phyloP scores from a whole-genome alignment of 2,888 invertebrate genomes.

The Ptychoptera albimana region DNA sequence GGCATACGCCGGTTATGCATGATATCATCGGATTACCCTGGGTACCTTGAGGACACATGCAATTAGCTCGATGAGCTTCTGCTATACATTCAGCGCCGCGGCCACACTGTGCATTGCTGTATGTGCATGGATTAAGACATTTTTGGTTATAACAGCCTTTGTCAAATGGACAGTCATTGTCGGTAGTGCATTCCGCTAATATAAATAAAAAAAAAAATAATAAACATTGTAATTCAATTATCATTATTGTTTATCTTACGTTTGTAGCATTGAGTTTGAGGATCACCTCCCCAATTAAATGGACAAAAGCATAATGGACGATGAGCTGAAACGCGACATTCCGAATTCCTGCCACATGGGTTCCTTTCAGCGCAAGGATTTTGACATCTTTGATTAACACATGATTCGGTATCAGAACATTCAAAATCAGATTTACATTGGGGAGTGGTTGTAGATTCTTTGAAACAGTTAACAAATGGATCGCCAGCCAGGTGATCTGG shows the following conservation, averaged over 20 bases:
- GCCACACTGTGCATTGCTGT: slow-evolving; percentile 52
- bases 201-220: slow-evolving; percentile 16
- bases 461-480: slow-evolving; percentile 61
- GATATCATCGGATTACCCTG: slow-evolving; percentile 69
- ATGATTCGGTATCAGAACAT: slow-evolving; percentile 62
- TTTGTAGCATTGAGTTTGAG: slow-evolving; percentile 69
- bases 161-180: slow-evolving; percentile 71
- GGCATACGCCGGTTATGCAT: slow-evolving; percentile 69
- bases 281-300: slow-evolving; percentile 74
- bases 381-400: slow-evolving; percentile 62
- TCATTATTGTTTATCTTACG: slow-evolving; percentile 45
- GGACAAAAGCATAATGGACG: slow-evolving; percentile 74
- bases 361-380: slow-evolving; percentile 62
- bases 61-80: slow-evolving; percentile 60
- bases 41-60: slow-evolving; percentile 69
- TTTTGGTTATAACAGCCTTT: slow-evolving; percentile 63
- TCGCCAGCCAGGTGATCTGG: slow-evolving; percentile 57
- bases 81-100: slow-evolving; percentile 62
- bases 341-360: slow-evolving; percentile 66
- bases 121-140: slow-evolving; percentile 62
- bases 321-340: slow-evolving; percentile 61
- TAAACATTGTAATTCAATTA: not conserved
- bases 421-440: slow-evolving; percentile 60
- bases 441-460: slow-evolving; percentile 34
- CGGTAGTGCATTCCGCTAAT: slow-evolving; percentile 64